phyloP scores from a whole-genome alignment of 2,797 vertebrate species.

The Luscinia luscinia region DNA sequence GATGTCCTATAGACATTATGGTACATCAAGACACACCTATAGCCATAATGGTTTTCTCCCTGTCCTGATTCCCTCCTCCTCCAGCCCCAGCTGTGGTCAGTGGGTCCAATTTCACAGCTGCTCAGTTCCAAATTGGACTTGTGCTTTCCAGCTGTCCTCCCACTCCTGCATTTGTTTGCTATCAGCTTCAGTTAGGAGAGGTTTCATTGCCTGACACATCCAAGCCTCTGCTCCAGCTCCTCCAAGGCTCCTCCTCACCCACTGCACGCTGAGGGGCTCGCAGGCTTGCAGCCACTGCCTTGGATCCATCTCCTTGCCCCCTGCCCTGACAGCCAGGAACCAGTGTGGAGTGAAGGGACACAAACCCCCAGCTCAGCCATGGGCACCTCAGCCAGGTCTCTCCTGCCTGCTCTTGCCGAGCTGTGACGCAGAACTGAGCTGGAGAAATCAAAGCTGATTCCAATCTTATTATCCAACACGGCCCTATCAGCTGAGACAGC shows the following conservation, averaged over 20 bases:
- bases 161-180: slow-evolving; percentile 56
- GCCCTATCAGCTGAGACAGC: slow-evolving; percentile 79
- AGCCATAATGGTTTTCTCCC: background rate
- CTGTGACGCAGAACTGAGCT: slow-evolving; percentile 37
- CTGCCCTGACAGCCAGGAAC: background rate
- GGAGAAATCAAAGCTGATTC: slow-evolving; percentile 75
- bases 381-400: background rate
- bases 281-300: background rate
- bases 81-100: slow-evolving; percentile 72
- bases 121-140: slow-evolving; percentile 65
- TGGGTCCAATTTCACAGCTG: slow-evolving; percentile 75
- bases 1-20: accelerated
- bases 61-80: background rate
- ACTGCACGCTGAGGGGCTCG: background rate
- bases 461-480: slow-evolving; percentile 80
- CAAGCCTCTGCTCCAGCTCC: slow-evolving; percentile 11
- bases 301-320: background rate
- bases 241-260: background rate
- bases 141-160: slow-evolving; percentile 62
- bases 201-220: slow-evolving; percentile 55
- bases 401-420: slow-evolving; percentile 6
- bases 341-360: accelerated
- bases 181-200: slow-evolving; percentile 75
- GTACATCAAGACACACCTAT: accelerated
- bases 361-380: background rate